Base-by-base conservation (phyloP, 2,888 invertebrate species). In the Caenorhabditis doughertyi region DNA sequence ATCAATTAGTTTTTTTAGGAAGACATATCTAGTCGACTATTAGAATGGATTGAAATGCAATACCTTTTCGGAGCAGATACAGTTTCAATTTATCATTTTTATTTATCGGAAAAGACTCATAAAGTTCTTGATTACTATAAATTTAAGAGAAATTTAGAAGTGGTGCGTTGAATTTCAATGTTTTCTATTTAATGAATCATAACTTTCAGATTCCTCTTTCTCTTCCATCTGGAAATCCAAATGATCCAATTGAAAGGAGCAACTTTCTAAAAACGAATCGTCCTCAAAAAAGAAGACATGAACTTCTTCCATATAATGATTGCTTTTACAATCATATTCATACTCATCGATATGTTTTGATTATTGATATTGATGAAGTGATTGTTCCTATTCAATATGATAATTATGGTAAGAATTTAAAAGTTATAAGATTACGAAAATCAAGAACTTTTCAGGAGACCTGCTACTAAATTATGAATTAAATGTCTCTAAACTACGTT, bases 221-320 rank as follows among this genome's bases (percentile, higher is more conserved):
- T 5, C 93, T 97, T 84, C 96, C 97, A 0, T 96, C 96, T 11
- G 96, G 96, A 0, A 96, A 96, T 91, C 97, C 97, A 0, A 97
- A 97, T 92, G 94, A 95, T 47, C 96, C 96, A 11, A 82, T 82
- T 1, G 89, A 89, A 25, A 91, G 93, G 44, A 92, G 93, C 39
- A 85, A 87, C 1, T 97, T 96, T 92, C 94, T 97, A 65, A 95
- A 95, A 76, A 96, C 96, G 92, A 97, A 96, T 93, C 95, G 96
- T 35, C 96, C 96, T 90, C 96, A 97, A 93, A 97, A 97, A 93
- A 94, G 97, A 16, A 96, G 97, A 92, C 96, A 97, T 93, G 97
- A 97, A 93, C 94, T 97, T 81, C 96, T 97, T 89, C 97, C 97
- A 13, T 97, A 97, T 94, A 97, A 97, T 92, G 97, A 97, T 92